These are phyloP conservation scores for Lissocephala sabroskyi DNA, from an alignment of 2,888 invertebrate species.

Conservation along the genomic window DNA sequence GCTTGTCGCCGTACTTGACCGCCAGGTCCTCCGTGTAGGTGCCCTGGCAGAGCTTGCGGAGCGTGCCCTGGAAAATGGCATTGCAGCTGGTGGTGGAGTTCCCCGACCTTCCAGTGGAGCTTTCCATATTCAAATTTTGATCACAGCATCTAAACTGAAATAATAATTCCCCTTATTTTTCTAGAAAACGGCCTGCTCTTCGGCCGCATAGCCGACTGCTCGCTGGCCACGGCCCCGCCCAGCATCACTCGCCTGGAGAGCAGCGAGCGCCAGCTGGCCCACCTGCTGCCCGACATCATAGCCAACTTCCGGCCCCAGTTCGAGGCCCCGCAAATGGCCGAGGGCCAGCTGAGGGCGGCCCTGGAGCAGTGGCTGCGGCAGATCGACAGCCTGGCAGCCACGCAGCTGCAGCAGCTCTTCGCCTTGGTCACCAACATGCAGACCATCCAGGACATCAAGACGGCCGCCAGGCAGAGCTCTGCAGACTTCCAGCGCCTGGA, in stretches of 20 bases:
- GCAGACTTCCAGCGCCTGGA: conserved; percentile 79
- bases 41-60: too few species aligned
- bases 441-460: conserved; percentile 81
- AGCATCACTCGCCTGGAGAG: conserved; percentile 76
- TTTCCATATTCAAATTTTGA: not conserved
- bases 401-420: conserved; percentile 77
- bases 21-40: too few species aligned
- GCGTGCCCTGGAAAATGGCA: too few species aligned
- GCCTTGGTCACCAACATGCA: conserved; percentile 80
- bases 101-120: too few species aligned
- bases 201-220: conserved; percentile 71
- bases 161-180: not conserved
- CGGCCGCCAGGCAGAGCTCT: conserved; percentile 78
- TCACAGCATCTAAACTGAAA: not conserved
- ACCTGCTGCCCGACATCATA: conserved; percentile 77
- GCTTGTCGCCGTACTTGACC: too few species aligned
- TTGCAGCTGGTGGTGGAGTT: too few species aligned
- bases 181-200: conserved; percentile 74
- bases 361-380: conserved; percentile 79
- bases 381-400: conserved; percentile 76
- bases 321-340: conserved; percentile 41
- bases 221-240: conserved; percentile 72
- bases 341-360: conserved; percentile 69
- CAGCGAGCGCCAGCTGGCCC: conserved; percentile 75
- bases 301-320: conserved; percentile 67